A percentile compares a stretch with the other conserved stretches of the same genome.
Evolutionary conservation across 1,140 invertebrate species (phyloP).

Genomic region (Drosophila lowei): DNA sequence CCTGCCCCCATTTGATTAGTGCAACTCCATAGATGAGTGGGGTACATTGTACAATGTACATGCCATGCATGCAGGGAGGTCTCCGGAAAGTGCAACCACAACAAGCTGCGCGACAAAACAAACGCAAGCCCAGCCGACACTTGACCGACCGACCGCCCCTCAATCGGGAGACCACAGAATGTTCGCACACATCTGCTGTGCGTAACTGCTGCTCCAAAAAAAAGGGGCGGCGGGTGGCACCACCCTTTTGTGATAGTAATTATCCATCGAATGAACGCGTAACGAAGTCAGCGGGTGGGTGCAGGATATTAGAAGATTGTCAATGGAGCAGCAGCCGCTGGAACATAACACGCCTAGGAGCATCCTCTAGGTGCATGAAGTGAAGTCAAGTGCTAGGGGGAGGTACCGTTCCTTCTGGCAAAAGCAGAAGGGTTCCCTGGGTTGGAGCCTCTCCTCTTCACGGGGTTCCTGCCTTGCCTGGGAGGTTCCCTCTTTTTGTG

Average conservation of each 20-base stretch:
- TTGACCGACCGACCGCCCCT: constrained; percentile 63
- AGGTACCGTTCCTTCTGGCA: not conserved
- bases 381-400: not conserved
- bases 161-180: constrained; percentile 37
- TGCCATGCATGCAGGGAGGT: not conserved
- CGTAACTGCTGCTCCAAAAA: not conserved
- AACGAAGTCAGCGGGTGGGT: not conserved
- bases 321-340: too few species aligned
- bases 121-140: constrained; percentile 39
- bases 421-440: too few species aligned
- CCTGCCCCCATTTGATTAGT: constrained; percentile 45
- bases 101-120: constrained; percentile 38
- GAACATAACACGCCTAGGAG: too few species aligned
- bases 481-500: not conserved
- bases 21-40: constrained; percentile 2
- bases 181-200: constrained; percentile 9
- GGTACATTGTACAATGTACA: too few species aligned
- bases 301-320: too few species aligned
- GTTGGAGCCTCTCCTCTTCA: too few species aligned
- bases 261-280: constrained; percentile 40
- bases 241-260: constrained; percentile 37
- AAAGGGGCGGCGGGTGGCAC: too few species aligned
- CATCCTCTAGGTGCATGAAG: too few species aligned
- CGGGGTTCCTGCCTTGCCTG: constrained; percentile 7
- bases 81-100: constrained; percentile 45